Percentiles rank a stretch among this genome's conserved stretches.
Conservation (phyloP, 2,888 invertebrate species). For the Drosophila pullipes region DNA sequence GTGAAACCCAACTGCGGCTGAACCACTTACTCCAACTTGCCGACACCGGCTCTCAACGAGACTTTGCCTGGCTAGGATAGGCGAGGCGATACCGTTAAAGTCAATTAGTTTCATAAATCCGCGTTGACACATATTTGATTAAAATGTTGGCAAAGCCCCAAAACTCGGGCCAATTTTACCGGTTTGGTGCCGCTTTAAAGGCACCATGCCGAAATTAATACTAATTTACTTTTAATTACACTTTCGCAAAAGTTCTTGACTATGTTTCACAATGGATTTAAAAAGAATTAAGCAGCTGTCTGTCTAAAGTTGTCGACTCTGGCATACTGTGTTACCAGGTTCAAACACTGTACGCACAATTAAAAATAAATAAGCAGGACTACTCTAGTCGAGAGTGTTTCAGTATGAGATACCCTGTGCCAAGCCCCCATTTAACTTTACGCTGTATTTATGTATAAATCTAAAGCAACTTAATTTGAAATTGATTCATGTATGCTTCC, state of each 20-base stretch:
- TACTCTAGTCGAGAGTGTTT: not conserved
- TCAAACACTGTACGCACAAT: not conserved
- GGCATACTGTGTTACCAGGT: not conserved
- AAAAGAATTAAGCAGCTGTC: conserved; percentile 1
- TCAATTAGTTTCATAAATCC: conserved; percentile 75
- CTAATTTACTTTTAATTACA: conserved; percentile 58
- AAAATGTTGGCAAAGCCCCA: conserved; percentile 55
- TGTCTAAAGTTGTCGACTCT: not conserved
- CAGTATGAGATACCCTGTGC: not conserved
- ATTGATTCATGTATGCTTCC: not conserved
- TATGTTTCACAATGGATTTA: conserved; percentile 11
- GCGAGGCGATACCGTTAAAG: conserved; percentile 43
- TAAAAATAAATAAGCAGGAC: not conserved
- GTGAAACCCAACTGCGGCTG: conserved; percentile 37
- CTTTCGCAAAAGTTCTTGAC: conserved; percentile 21
- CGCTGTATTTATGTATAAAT: not conserved
- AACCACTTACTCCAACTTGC: conserved; percentile 34
- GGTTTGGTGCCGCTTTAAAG: conserved; percentile 5
- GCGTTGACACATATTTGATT: conserved; percentile 73
- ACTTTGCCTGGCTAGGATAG: too few relatives aligned
- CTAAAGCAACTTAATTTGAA: not conserved
- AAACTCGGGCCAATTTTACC: conserved; percentile 17
- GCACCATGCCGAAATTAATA: conserved; percentile 33
- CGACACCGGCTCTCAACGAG: not conserved
- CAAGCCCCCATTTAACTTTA: not conserved